phyloP scores from a whole-genome alignment of 2,888 invertebrate genomes.

The Busseola fusca region DNA sequence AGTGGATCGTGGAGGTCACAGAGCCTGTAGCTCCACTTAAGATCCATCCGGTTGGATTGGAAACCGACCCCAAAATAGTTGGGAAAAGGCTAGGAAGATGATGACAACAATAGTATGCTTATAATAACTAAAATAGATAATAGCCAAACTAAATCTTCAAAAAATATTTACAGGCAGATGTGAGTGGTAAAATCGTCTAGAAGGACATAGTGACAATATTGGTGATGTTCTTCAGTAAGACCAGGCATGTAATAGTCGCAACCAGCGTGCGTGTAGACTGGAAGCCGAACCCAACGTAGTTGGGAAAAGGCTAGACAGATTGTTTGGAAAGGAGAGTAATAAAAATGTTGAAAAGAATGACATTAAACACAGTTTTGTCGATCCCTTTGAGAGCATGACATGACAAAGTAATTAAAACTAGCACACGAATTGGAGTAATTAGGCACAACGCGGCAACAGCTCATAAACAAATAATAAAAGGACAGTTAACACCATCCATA shows the following conservation, averaged over 20 bases:
- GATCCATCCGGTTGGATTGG: not conserved
- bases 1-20: not conserved
- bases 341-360: too few relatives aligned
- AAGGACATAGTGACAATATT: too few relatives aligned
- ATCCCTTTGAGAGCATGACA: not conserved
- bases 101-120: too few relatives aligned
- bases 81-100: not conserved
- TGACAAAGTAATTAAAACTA: slow-evolving; percentile 31
- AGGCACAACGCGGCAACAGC: slow-evolving; percentile 29
- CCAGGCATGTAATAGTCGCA: too few relatives aligned
- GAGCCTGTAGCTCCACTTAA: not conserved
- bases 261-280: not conserved
- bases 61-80: not conserved
- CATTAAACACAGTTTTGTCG: not conserved
- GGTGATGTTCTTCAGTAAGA: too few relatives aligned
- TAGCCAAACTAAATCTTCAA: too few relatives aligned
- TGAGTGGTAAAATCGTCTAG: too few relatives aligned
- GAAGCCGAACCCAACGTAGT: not conserved
- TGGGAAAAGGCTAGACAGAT: not conserved
- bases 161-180: too few relatives aligned
- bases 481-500: slow-evolving; percentile 22
- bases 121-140: too few relatives aligned
- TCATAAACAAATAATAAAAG: slow-evolving; percentile 55
- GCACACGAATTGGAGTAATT: slow-evolving; percentile 41
- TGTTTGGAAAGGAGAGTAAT: not conserved